Evolutionary conservation across 2,113 vertebrate species (phyloP), one percentile per base, ranked within the genome.

Genomic region (Heterocephalus glaber): DNA sequence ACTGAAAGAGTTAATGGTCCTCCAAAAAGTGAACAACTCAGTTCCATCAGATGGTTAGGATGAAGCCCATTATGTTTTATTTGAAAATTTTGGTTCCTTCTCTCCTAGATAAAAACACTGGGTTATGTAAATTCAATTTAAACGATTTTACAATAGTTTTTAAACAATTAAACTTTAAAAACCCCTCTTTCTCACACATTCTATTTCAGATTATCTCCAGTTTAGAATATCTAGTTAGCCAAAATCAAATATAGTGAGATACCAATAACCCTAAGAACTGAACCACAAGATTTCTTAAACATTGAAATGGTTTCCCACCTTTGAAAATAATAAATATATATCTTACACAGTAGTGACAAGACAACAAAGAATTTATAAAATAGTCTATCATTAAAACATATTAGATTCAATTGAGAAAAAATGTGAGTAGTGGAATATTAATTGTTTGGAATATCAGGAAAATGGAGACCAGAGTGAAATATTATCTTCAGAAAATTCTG

Each of bases 21-120:
- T 94, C 61, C 56, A 49, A 61, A 87, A 89, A 56, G 49, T 89
- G n/a, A 92, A 49, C 54, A 93, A 35, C 65, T 93, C 17, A 86
- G 79, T 92, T 61, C n/a, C 79, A 13, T 47, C 41, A 65, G n/a
- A 95, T n/a, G 68, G 58, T 85, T 88, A 87, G 3, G 35, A 86
- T 97, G 49, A 92, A 72, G 22, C n/a, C 61, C 83, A 68, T 95
- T 84, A 80, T 83, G 72, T 92, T 94, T 96, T 94, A 93, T 91
- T 86, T 83, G 86, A 60, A 87, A 93, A 4, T 89, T 92, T 61
- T 56, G 49, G 12, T 80, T 86, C 54, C 16, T 82, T 89, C 14
- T 88, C n/a, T 91, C 33, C 38, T 74, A 80, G 94, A 80, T 79
- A 12, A 94, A 96, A 95, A 44, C 13, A 93, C 14, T 52, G 56